Conservation (phyloP, 2,113 vertebrate genomes). For the Cynocephalus volans region DNA sequence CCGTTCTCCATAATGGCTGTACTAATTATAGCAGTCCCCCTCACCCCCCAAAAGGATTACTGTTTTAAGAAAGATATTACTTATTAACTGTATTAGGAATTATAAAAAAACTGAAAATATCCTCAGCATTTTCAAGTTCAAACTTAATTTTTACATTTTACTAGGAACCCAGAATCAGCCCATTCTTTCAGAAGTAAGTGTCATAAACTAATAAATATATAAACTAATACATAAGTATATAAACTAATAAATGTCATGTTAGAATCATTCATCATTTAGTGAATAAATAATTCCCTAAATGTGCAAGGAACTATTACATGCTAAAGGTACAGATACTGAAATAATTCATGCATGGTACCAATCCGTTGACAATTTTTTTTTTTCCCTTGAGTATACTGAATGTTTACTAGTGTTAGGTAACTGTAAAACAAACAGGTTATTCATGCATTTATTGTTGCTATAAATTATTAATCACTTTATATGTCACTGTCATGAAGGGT, state of each 20-base stretch:
- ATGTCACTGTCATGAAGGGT: background rate
- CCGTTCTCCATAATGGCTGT: too few species aligned
- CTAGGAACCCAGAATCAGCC: background rate
- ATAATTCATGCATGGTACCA: background rate
- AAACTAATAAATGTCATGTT: background rate
- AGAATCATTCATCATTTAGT: background rate
- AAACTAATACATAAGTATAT: too few species aligned
- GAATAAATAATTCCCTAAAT: background rate
- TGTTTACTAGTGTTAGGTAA: background rate
- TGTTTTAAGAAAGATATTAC: slow-evolving; percentile 14
- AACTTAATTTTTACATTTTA: slow-evolving; percentile 10
- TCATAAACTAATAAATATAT: too few species aligned
- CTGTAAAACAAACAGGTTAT: background rate
- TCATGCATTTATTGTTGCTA: background rate
- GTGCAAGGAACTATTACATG: background rate
- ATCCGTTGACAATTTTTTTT: background rate
- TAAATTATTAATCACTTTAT: slow-evolving; percentile 64
- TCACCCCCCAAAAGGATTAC: too few species aligned
- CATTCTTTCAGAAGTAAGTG: background rate
- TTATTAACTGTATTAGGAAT: background rate
- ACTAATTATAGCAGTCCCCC: too few species aligned
- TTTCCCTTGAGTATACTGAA: background rate
- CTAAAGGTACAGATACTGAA: background rate
- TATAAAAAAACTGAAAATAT: background rate
- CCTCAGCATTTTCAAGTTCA: slow-evolving; percentile 27